A percentile compares a stretch with the other conserved stretches of the same genome.
Evolutionary conservation across 2,888 invertebrate genomes (phyloP).

Genomic region (Elmis aenea): DNA sequence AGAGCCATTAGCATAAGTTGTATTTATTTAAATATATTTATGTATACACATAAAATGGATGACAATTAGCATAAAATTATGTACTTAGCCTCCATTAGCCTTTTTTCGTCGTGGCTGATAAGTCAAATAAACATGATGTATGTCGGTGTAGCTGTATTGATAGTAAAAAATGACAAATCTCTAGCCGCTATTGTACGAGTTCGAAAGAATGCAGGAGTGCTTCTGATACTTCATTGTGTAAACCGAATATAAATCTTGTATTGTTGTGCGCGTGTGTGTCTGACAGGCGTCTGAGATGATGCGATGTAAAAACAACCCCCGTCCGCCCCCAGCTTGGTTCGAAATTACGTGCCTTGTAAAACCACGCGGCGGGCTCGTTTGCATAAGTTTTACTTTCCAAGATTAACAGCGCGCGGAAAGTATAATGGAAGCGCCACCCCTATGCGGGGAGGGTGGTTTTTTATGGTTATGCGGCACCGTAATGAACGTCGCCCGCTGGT

Average conservation of each 20-base stretch:
- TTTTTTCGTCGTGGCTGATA: no score
- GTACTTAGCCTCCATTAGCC: no score
- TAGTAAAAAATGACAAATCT: not conserved
- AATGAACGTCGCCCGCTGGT: conserved; percentile 40
- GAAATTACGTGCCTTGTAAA: conserved; percentile 48
- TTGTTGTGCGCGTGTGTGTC: conserved; percentile 37
- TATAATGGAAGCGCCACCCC: conserved; percentile 42
- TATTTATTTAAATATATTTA: no score
- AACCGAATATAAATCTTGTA: conserved; percentile 39
- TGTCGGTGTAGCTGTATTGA: no score
- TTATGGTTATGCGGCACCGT: conserved; percentile 43
- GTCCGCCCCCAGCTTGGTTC: conserved; percentile 20
- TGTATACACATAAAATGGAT: no score
- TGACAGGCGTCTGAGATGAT: conserved; percentile 38
- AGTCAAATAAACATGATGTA: no score
- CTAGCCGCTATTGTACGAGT: not conserved
- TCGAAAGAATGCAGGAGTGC: conserved; percentile 10
- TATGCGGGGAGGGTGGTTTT: conserved; percentile 30
- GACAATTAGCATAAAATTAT: no score
- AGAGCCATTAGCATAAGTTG: no score
- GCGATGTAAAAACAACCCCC: conserved; percentile 37
- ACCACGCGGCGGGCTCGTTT: conserved; percentile 47
- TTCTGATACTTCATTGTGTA: conserved; percentile 30
- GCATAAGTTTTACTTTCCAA: conserved; percentile 49
- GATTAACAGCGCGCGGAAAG: conserved; percentile 46